Evolutionary conservation across 2,888 invertebrate species (phyloP).

Genomic region (Dermolepida albohirtum): DNA sequence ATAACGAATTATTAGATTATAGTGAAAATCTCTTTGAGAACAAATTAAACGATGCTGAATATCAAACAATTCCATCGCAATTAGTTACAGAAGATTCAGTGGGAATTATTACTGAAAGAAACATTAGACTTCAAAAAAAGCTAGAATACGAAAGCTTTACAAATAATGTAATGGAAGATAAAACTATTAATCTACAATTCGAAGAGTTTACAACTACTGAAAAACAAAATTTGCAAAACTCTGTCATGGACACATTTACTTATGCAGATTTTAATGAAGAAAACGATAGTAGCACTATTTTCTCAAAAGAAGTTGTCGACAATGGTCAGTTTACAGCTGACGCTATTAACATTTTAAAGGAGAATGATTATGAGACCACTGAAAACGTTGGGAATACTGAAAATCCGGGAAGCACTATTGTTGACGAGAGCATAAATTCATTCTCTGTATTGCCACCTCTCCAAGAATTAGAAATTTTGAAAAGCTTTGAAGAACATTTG

Average conservation of each 20-base stretch:
- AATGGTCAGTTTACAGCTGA: conserved; percentile 33
- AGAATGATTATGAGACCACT: conserved; percentile 14
- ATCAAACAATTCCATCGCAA: too few species aligned
- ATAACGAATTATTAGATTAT: too few species aligned
- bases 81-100: too few species aligned
- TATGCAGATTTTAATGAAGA: conserved; percentile 5
- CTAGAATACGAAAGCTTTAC: too few species aligned
- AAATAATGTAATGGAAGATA: too few species aligned
- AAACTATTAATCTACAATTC: background rate
- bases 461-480: background rate
- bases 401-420: background rate
- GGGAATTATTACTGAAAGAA: too few species aligned
- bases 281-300: conserved; percentile 19
- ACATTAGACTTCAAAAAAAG: too few species aligned
- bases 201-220: background rate
- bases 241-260: background rate
- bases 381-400: background rate
- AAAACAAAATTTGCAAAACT: background rate
- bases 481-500: background rate
- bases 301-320: conserved; percentile 22
- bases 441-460: background rate
- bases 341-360: conserved; percentile 29
- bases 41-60: too few species aligned
- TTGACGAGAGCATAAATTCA: background rate
- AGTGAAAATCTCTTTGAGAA: too few species aligned